phyloP scores from a whole-genome alignment of 2,797 vertebrate genomes.

The Pogoniulus pusillus region DNA sequence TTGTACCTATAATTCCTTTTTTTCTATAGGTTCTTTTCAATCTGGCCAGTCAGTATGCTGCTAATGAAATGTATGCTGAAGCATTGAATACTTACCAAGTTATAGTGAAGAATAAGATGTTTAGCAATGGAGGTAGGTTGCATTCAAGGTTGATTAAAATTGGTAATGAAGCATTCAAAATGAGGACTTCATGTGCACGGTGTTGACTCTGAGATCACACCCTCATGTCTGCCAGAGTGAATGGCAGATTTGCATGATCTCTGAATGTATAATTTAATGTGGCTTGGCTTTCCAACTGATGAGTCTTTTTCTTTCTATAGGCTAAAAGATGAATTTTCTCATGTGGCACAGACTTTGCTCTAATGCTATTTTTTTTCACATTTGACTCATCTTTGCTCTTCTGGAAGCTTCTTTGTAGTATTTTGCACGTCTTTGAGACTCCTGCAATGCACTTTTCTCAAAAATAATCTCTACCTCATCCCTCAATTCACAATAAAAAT shows the following conservation, averaged over 20 bases:
- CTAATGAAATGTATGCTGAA: conserved; percentile 96
- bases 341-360: background rate
- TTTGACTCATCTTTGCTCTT: background rate
- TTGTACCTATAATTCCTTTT: conserved; percentile 20
- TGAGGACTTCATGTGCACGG: background rate
- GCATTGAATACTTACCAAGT: conserved; percentile 95
- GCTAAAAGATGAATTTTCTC: background rate
- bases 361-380: background rate
- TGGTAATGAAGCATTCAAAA: background rate
- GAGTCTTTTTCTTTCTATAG: background rate
- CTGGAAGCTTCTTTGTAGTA: background rate
- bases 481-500: background rate
- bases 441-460: background rate
- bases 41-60: conserved; percentile 92
- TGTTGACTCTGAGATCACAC: background rate
- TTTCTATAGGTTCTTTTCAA: conserved; percentile 90
- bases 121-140: conserved; percentile 89
- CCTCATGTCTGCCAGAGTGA: background rate
- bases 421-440: background rate
- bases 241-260: background rate
- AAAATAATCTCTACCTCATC: background rate
- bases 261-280: background rate
- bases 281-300: background rate
- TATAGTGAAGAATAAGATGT: conserved; percentile 98
- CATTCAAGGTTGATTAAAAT: background rate